A percentile compares a stretch with the other conserved stretches of the same genome.
These are phyloP conservation scores for Eumaeus atala DNA, from an alignment of 1,140 invertebrate species.

Conservation along the genomic window DNA sequence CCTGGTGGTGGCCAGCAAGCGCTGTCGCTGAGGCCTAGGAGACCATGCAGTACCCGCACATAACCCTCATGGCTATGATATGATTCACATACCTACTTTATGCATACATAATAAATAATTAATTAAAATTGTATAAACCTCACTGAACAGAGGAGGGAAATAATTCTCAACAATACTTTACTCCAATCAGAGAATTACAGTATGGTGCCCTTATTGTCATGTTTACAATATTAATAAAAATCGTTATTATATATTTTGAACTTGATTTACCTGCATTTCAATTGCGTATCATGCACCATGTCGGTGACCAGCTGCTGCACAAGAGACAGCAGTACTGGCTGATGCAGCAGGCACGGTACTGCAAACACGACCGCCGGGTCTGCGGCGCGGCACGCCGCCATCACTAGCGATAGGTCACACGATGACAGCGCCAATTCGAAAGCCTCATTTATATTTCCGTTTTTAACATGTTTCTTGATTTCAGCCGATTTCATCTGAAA, in stretches of 20 bases:
- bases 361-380: constrained; percentile 84
- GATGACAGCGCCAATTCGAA: constrained; percentile 91
- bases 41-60: too few species aligned
- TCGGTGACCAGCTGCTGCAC: constrained; percentile 94
- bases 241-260: not conserved
- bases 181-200: too few species aligned
- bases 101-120: too few species aligned
- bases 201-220: too few species aligned
- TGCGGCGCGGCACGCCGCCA: constrained; percentile 87
- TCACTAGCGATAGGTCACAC: constrained; percentile 86
- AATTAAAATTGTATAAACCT: too few species aligned
- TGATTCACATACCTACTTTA: too few species aligned
- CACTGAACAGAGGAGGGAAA: too few species aligned
- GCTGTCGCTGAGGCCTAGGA: too few species aligned
- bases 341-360: constrained; percentile 79
- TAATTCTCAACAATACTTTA: too few species aligned
- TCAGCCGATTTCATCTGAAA: constrained; percentile 75
- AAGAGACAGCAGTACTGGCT: constrained; percentile 89
- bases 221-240: too few species aligned
- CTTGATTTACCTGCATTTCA: constrained; percentile 86
- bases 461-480: constrained; percentile 80
- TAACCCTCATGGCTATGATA: too few species aligned
- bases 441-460: constrained; percentile 85
- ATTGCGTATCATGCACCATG: constrained; percentile 86
- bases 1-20: too few species aligned